Percentiles rank a stretch among this genome's conserved stretches.
Conservation (phyloP, 2,888 invertebrate species). For the Pyrrhosoma nymphula region DNA sequence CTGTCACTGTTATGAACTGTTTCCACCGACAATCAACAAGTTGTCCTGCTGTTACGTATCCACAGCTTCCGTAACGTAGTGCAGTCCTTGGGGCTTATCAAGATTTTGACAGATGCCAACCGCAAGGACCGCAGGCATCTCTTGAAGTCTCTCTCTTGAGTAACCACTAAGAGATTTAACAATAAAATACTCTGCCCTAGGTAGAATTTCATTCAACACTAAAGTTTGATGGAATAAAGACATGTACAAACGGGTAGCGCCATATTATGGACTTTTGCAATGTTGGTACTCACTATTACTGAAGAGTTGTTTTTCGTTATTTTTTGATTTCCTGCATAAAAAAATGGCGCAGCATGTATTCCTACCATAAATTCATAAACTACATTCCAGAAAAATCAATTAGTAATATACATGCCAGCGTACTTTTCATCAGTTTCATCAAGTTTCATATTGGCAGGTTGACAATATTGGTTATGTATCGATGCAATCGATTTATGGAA, state of each 20-base stretch:
- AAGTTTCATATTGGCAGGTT: no score
- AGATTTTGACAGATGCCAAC: neutral
- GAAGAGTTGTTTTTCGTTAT: neutral
- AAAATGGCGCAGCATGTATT: neutral
- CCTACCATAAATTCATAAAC: neutral
- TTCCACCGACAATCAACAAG: slow-evolving; percentile 11
- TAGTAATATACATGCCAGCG: no score
- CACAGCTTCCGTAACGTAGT: neutral
- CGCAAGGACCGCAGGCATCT: neutral
- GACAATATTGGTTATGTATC: neutral
- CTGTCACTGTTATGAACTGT: neutral
- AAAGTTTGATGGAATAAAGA: neutral
- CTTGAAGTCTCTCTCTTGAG: no score
- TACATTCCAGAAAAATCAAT: neutral
- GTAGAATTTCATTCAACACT: neutral
- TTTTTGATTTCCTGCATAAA: neutral
- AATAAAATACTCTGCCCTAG: neutral
- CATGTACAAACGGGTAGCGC: neutral
- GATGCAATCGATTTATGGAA: neutral
- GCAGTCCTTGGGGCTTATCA: neutral
- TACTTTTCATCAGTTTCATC: no score
- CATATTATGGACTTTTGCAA: neutral
- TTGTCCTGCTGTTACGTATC: neutral
- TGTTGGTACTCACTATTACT: neutral
- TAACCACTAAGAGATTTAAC: neutral